Base-by-base conservation (phyloP, 2,113 vertebrate genomes). In the Psettodes erumei region DNA sequence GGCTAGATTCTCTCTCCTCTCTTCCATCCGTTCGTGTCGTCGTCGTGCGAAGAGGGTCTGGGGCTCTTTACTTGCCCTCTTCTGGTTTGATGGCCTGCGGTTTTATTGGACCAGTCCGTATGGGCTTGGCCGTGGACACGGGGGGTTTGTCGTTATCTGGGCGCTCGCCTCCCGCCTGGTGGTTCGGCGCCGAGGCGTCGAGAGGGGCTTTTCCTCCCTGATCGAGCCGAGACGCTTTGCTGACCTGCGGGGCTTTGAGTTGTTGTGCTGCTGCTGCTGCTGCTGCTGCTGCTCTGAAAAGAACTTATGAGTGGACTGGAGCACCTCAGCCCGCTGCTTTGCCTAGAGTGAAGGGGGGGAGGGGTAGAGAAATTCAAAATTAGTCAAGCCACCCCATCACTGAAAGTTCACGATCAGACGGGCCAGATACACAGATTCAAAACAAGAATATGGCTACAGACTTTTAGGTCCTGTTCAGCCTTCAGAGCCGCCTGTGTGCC, bases 71-170 rank as follows among this genome's bases (percentile, higher is more conserved):
- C 93, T 99, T 99, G 88, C 96, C 94, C 91, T 99, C 98, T 88
- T 99, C 97, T 0, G 97, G 96, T 94, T 99, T 99, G 92, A 99
- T 97, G 68, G 97, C 96, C 93, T 99, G 98, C 79, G 98, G 98
- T 90, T 99, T 99, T 83, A 99, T 99, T 91, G 97, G 98, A 93
- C 98, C 98, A 88, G 98, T 99, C 91, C 98, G 93, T 79, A 99
- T 95, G 78, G 98, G 98, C 90, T 99, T 99, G 42, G 95, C 83
- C 8, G 94, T 59, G 3, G 96, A 92, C 55, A 91, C n/a, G 7
- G 92, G 74, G 23, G 93, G 76, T 66, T 97, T 98, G 35, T 99
- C 97, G 73, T 96, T 91, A 0, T 93, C 90, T 23, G 95, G 92
- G 62, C 96, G 92, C 0, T 93, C 95, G 10, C 88, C 89, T 53